Conservation (phyloP, 2,888 invertebrate genomes). For the Cheilosia urbana region DNA sequence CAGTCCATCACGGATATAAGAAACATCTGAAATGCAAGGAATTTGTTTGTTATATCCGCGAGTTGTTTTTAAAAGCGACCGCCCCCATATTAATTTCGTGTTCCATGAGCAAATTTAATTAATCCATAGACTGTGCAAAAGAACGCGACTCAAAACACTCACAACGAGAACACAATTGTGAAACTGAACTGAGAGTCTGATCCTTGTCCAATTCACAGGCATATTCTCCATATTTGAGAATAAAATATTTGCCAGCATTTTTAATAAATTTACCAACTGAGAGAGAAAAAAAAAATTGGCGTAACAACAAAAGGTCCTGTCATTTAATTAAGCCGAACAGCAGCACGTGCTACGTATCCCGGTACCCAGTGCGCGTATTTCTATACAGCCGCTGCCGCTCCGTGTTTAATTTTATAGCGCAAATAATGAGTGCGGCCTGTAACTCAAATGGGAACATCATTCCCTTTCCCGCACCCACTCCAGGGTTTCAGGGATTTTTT, state of each 20-base stretch:
- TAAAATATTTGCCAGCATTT: slow-evolving; percentile 30
- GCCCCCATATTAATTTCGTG: not conserved
- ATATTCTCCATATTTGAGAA: slow-evolving; percentile 27
- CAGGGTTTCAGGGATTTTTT: not conserved
- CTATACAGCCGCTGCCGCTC: not conserved
- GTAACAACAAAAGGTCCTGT: slow-evolving; percentile 45
- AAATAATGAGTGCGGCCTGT: slow-evolving; percentile 11
- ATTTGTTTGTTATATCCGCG: too few species aligned
- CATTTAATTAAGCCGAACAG: slow-evolving; percentile 57
- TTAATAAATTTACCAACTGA: slow-evolving; percentile 26
- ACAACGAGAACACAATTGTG: not conserved
- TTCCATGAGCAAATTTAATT: slow-evolving; percentile 6
- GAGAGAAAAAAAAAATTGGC: slow-evolving; percentile 13
- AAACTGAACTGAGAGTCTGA: slow-evolving; percentile 16
- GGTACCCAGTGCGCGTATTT: not conserved
- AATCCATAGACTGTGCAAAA: slow-evolving; percentile 16
- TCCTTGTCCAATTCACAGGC: not conserved
- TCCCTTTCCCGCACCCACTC: slow-evolving; percentile 1
- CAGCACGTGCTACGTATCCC: slow-evolving; percentile 28
- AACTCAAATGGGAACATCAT: slow-evolving; percentile 29
- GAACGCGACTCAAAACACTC: slow-evolving; percentile 1
- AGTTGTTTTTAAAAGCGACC: not conserved
- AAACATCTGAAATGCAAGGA: too few species aligned
- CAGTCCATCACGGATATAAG: too few species aligned
- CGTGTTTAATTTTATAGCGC: slow-evolving; percentile 8